phyloP scores from a whole-genome alignment of 2,888 invertebrate genomes.

The Agrilus cyanescens region DNA sequence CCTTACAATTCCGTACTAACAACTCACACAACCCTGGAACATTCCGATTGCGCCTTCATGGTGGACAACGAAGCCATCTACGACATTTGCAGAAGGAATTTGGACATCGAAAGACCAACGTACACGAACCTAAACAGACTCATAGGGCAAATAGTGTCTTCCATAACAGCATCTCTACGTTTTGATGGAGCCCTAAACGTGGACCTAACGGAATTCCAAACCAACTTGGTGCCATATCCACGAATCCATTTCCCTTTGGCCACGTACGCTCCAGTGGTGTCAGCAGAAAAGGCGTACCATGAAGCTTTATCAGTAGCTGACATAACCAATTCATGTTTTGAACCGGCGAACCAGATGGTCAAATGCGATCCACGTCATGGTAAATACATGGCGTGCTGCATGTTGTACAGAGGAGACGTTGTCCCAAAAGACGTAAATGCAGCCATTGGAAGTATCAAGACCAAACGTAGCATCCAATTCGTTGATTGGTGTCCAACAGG shows the following conservation, averaged over 20 bases:
- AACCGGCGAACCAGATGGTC: slow-evolving; percentile 48
- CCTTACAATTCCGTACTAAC: slow-evolving; percentile 52
- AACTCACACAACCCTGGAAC: slow-evolving; percentile 49
- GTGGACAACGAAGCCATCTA: slow-evolving; percentile 36
- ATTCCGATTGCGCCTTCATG: slow-evolving; percentile 51
- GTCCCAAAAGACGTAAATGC: slow-evolving; percentile 41
- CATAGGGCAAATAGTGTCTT: slow-evolving; percentile 44
- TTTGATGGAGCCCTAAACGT: slow-evolving; percentile 49
- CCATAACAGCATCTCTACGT: slow-evolving; percentile 46
- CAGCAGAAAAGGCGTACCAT: slow-evolving; percentile 47
- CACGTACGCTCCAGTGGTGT: slow-evolving; percentile 45
- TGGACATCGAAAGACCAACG: slow-evolving; percentile 48
- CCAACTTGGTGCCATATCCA: slow-evolving; percentile 45
- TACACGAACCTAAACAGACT: slow-evolving; percentile 53
- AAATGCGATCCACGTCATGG: slow-evolving; percentile 41
- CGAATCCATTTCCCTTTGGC: slow-evolving; percentile 49
- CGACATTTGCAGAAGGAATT: slow-evolving; percentile 46
- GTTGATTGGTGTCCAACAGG: slow-evolving; percentile 27
- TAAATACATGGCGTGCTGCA: slow-evolving; percentile 47
- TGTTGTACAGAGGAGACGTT: slow-evolving; percentile 36
- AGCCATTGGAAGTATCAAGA: slow-evolving; percentile 45
- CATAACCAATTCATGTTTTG: slow-evolving; percentile 51
- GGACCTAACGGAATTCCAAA: slow-evolving; percentile 49
- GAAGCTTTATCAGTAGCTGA: slow-evolving; percentile 45
- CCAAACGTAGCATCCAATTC: slow-evolving; percentile 37